phyloP scores from a whole-genome alignment of 2,888 invertebrate genomes.

The Dermolepida albohirtum region DNA sequence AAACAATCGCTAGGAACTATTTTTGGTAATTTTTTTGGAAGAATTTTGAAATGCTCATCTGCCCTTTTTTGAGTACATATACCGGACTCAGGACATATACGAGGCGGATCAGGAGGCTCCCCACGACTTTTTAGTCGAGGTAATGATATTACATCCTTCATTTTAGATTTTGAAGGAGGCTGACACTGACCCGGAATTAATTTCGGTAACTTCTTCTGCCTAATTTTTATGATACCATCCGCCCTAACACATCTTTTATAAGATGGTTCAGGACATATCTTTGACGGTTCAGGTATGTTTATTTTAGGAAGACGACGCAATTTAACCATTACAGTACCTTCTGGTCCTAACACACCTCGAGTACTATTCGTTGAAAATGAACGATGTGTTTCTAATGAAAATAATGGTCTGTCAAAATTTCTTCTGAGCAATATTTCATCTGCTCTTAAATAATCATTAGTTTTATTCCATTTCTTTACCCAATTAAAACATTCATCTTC shows the following conservation, averaged over 20 bases:
- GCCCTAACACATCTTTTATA: constrained; percentile 36
- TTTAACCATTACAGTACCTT: constrained; percentile 44
- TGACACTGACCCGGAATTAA: constrained; percentile 11
- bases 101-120: constrained; percentile 32
- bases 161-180: constrained; percentile 19
- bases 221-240: constrained; percentile 44
- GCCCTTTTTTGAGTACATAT: constrained; percentile 38
- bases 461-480: constrained; percentile 3
- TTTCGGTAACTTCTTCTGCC: constrained; percentile 42
- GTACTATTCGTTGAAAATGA: constrained; percentile 25
- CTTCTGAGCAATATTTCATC: constrained; percentile 1
- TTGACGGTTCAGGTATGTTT: constrained; percentile 38
- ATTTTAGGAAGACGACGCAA: constrained; percentile 41
- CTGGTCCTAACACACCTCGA: constrained; percentile 36
- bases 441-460: neutral
- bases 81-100: constrained; percentile 15
- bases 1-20: constrained; percentile 42
- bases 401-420: neutral
- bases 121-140: constrained; percentile 40
- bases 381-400: neutral
- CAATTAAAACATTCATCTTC: neutral
- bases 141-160: constrained; percentile 42
- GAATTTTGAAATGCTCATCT: constrained; percentile 40
- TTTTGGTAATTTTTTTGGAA: constrained; percentile 45
- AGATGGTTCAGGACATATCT: constrained; percentile 7